Evolutionary conservation across 1,140 invertebrate genomes (phyloP), one percentile per base, ranked within the genome.

Genomic region (Sogatella furcifera): DNA sequence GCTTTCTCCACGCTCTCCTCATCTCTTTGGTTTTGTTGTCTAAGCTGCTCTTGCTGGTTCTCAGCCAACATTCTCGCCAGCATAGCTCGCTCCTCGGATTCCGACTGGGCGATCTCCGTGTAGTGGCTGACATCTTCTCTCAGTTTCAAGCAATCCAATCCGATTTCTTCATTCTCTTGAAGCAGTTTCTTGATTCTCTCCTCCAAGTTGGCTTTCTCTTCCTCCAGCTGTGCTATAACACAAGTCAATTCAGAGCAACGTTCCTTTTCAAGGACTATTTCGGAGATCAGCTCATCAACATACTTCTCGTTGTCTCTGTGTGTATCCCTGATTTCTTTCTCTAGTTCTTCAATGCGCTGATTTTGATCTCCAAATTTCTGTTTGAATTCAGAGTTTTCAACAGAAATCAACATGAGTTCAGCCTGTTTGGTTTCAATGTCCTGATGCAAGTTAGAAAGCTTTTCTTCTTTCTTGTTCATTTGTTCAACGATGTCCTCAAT

Each of bases 181-280:
- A 49, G 15, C 46, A 17, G 9, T 8, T 17, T 22, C 46, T 49
- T 49, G 9, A 49, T 17, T 22, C 21, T 17, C 9, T 49, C 46
- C 21, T 49, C 46, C 1, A 22, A 6, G 9, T 19, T 49, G 15
- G 21, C 8, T 17, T 49, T 49, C 21, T 49, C 46, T 22, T 49
- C 46, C 53, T 62, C 44, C 10, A 22, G 13, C 15, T 59, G 34
- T 13, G 58, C 28, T 1, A 63, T 5, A 17, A 17, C 43, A n/a
- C 14, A 14, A 24, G 55, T 8, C n/a, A 64, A 21, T 62, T 64
- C 63, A 17, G 60, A 52, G 42, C 60, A 57, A 41, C 63, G 44
- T 46, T 65, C 60, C 38, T 65, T 65, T 59, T 65, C 63, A 1
- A 65, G 52, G 13, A 65, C 58, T 19, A 65, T 22, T 31, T 65